These are phyloP conservation scores for Eudemis profundana DNA, from an alignment of 2,888 invertebrate genomes.

Conservation along the genomic window DNA sequence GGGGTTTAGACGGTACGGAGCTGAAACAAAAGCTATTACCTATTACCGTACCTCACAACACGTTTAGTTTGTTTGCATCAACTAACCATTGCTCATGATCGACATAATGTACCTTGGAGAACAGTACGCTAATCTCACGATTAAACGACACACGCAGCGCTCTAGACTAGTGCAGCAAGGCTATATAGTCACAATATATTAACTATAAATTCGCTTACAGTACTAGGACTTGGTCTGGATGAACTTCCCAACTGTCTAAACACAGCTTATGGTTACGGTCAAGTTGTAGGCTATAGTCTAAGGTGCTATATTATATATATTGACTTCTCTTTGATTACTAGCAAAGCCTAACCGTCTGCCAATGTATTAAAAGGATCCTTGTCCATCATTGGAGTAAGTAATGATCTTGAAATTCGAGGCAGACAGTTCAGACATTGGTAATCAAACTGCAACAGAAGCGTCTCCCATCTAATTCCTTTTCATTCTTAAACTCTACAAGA, in stretches of 20 bases:
- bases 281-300: slow-evolving; percentile 47
- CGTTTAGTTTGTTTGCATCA: slow-evolving; percentile 81
- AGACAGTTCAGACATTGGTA: slow-evolving; percentile 43
- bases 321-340: slow-evolving; percentile 52
- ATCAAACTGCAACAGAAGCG: slow-evolving; percentile 42
- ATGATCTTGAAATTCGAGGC: slow-evolving; percentile 27
- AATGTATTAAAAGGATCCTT: slow-evolving; percentile 29
- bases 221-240: slow-evolving; percentile 36
- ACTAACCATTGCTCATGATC: slow-evolving; percentile 80
- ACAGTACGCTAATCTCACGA: slow-evolving; percentile 80
- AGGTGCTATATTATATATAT: slow-evolving; percentile 42
- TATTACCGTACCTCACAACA: slow-evolving; percentile 79
- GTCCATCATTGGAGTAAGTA: slow-evolving; percentile 19
- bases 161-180: slow-evolving; percentile 76
- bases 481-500: slow-evolving; percentile 48
- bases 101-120: slow-evolving; percentile 67
- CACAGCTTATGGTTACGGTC: slow-evolving; percentile 60
- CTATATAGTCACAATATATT: slow-evolving; percentile 72
- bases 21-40: slow-evolving; percentile 74
- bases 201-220: slow-evolving; percentile 65
- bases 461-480: slow-evolving; percentile 48
- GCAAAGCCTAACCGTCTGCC: slow-evolving; percentile 46
- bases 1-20: slow-evolving; percentile 93
- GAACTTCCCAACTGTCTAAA: slow-evolving; percentile 39
- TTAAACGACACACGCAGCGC: slow-evolving; percentile 75